Percentiles rank a stretch among this genome's conserved stretches.
Evolutionary conservation across 2,888 invertebrate species (phyloP).

Genomic region (Tenthredo livida): DNA sequence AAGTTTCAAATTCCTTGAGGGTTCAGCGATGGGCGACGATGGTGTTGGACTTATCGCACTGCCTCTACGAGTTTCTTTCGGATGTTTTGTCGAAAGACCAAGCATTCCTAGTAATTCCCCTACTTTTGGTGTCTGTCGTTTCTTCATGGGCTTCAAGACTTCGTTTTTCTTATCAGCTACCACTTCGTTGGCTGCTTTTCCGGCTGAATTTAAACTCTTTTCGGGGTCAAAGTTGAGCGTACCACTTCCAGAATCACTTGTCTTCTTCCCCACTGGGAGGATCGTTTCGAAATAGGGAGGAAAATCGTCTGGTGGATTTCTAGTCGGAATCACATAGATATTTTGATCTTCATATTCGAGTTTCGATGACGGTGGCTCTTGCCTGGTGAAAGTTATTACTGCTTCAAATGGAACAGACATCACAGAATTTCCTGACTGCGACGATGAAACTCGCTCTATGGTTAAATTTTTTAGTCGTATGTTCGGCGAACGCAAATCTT

Average conservation of each 20-base stretch:
- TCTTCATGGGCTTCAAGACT: slow-evolving; percentile 47
- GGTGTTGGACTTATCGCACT: background rate
- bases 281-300: slow-evolving; percentile 68
- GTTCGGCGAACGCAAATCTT: background rate
- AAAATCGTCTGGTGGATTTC: slow-evolving; percentile 68
- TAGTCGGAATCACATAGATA: slow-evolving; percentile 52
- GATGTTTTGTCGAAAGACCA: slow-evolving; percentile 52
- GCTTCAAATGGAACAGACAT: slow-evolving; percentile 74
- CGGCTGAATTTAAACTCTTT: background rate
- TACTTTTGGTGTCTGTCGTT: slow-evolving; percentile 59
- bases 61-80: background rate
- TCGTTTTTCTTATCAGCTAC: slow-evolving; percentile 59
- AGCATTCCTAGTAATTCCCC: slow-evolving; percentile 63
- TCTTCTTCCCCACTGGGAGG: slow-evolving; percentile 23
- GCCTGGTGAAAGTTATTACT: slow-evolving; percentile 71
- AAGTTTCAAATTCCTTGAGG: slow-evolving; percentile 53
- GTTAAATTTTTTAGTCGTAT: slow-evolving; percentile 24
- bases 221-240: background rate
- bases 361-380: slow-evolving; percentile 55
- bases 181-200: slow-evolving; percentile 55
- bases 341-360: slow-evolving; percentile 33
- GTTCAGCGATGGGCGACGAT: slow-evolving; percentile 47
- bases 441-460: slow-evolving; percentile 5
- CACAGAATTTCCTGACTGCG: background rate
- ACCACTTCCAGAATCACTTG: background rate